Percentiles rank a stretch among this genome's conserved stretches.
These are phyloP conservation scores for Coremacera marginata DNA, from an alignment of 2,888 invertebrate species.

Conservation along the genomic window DNA sequence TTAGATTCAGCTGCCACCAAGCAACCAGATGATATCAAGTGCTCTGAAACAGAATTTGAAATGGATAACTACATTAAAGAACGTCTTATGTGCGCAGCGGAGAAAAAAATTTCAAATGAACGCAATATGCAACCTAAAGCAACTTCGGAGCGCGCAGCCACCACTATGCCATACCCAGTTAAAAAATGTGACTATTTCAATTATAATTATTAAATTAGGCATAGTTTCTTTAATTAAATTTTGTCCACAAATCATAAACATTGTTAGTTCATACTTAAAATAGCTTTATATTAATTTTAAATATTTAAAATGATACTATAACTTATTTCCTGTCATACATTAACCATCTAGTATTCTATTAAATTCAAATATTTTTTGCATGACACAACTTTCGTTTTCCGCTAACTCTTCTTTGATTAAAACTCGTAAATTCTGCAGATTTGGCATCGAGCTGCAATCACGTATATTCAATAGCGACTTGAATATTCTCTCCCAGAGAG, in stretches of 20 bases:
- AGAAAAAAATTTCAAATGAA: conserved; percentile 55
- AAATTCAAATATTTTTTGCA: conserved; percentile 62
- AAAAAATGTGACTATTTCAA: conserved; percentile 23
- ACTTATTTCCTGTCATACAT: conserved; percentile 16
- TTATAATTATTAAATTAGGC: conserved; percentile 1
- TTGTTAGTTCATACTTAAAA: not conserved
- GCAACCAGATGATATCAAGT: conserved; percentile 50
- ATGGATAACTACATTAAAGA: conserved; percentile 63
- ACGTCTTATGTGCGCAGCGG: conserved; percentile 62
- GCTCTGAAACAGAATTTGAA: conserved; percentile 54
- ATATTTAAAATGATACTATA: not conserved
- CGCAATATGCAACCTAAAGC: not conserved
- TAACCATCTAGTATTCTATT: conserved; percentile 57
- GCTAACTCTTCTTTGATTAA: conserved; percentile 62
- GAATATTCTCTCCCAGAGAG: conserved; percentile 86
- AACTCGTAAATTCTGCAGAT: conserved; percentile 71
- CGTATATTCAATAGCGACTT: conserved; percentile 84
- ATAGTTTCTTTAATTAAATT: not conserved
- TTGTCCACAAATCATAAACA: not conserved
- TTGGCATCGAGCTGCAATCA: conserved; percentile 81
- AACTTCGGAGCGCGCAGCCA: not conserved
- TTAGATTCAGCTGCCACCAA: conserved; percentile 58
- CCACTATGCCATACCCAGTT: not conserved
- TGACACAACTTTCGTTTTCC: conserved; percentile 62
- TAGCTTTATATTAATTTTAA: not conserved